phyloP scores from a whole-genome alignment of 2,888 invertebrate genomes.

The Thyatira batis region DNA sequence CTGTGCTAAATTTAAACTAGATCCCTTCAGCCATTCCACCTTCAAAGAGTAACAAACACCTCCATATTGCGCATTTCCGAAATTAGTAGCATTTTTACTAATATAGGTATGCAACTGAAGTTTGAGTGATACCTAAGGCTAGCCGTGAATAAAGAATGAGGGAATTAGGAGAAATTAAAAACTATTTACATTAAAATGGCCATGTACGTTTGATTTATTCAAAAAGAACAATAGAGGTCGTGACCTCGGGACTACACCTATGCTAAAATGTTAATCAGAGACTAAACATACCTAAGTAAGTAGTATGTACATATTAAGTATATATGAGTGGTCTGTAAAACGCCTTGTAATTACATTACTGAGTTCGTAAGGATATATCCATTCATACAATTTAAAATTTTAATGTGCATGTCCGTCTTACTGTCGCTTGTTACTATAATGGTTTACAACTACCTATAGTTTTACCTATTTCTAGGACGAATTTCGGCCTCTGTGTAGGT shows the following conservation, averaged over 20 bases:
- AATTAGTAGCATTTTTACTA: too few species aligned
- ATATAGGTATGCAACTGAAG: not conserved
- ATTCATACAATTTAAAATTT: not conserved
- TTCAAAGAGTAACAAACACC: too few species aligned
- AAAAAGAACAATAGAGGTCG: slow-evolving; percentile 30
- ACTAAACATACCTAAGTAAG: slow-evolving; percentile 4
- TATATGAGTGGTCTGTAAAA: not conserved
- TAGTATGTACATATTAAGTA: not conserved
- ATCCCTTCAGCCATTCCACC: too few species aligned
- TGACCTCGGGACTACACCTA: slow-evolving; percentile 13
- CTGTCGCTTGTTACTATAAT: not conserved
- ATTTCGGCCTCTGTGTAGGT: too few species aligned
- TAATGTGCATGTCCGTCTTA: not conserved
- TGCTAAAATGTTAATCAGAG: slow-evolving; percentile 25
- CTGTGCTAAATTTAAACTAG: too few species aligned
- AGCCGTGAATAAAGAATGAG: not conserved
- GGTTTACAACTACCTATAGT: not conserved
- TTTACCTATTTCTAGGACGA: too few species aligned
- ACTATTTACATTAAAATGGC: slow-evolving; percentile 12
- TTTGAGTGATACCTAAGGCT: slow-evolving; percentile 9
- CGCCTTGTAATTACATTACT: not conserved
- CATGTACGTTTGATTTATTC: slow-evolving; percentile 19
- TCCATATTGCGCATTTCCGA: too few species aligned
- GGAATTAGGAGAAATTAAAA: not conserved
- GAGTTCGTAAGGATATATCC: not conserved